These are phyloP conservation scores for Hylaea fasciaria DNA, from an alignment of 2,888 invertebrate species.

Conservation along the genomic window DNA sequence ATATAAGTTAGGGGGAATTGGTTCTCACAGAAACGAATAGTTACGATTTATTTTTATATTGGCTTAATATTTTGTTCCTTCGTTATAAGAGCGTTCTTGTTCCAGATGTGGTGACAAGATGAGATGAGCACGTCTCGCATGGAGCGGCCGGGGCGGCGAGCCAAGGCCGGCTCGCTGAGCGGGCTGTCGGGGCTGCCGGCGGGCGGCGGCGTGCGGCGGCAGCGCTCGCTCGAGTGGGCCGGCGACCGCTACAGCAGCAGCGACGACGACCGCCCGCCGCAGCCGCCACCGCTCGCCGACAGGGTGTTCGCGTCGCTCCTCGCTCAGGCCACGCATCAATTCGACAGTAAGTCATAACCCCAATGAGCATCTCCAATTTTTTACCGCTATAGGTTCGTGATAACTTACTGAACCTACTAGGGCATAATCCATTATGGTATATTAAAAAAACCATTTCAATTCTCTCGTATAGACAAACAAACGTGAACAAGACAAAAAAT, in stretches of 20 bases:
- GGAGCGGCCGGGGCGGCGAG: constrained; percentile 78
- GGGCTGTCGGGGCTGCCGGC: constrained; percentile 70
- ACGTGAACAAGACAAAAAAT: constrained; percentile 38
- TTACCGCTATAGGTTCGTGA: no score
- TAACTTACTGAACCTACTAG: no score
- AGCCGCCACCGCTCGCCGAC: constrained; percentile 80
- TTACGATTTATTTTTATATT: no score
- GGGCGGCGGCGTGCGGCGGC: constrained; percentile 73
- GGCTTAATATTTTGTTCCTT: background rate
- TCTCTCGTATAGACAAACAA: constrained; percentile 1
- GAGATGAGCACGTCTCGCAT: constrained; percentile 70
- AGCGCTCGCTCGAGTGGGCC: constrained; percentile 85
- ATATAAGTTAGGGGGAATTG: no score
- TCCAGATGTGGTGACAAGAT: constrained; percentile 67
- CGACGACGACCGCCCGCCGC: constrained; percentile 80
- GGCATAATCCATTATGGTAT: no score
- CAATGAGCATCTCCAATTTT: no score
- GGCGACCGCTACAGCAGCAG: constrained; percentile 85
- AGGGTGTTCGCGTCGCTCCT: constrained; percentile 81
- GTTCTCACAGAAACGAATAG: no score
- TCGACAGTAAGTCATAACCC: constrained; percentile 72
- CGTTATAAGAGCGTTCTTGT: constrained; percentile 39
- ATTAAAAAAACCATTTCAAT: background rate
- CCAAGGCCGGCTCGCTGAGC: constrained; percentile 78
- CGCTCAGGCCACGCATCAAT: constrained; percentile 83